Evolutionary conservation across 2,113 vertebrate genomes (phyloP), one percentile per base, ranked within the genome.

Genomic region (Notothenia rossii): DNA sequence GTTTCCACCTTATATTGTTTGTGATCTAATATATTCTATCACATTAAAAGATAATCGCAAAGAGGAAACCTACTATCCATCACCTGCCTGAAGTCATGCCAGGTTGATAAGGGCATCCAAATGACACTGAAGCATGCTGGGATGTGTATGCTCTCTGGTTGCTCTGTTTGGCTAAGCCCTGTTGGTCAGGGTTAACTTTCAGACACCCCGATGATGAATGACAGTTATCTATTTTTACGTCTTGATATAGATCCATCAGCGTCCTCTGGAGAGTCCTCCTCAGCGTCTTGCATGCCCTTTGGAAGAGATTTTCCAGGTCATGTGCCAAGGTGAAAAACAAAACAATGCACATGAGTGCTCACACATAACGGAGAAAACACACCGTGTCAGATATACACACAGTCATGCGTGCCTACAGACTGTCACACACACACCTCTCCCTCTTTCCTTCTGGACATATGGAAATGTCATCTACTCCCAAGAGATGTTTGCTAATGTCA

Each of bases 271-370:
- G 85, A 81, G 82, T 33, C 64, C 66, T 74, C 50, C 81, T 72
- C 53, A 59, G 75, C 77, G 11, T 60, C 83, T 77, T 74, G 18
- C 61, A 29, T 65, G 55, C 72, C 74, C 82, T 89, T 89, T 86
- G 80, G 82, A 90, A 77, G 89, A 86, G 84, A 88, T 88, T 92
- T 92, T 93, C 86, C 89, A 92, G 93, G 92, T 94, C 90, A 77
- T 66, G 69, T 88, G 86, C 90, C 92, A 94, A 93, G 90, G 93
- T 94, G 90, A 93, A 84, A 91, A 88, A 78, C 84, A 83, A 85
- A 91, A 85, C 75, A 76, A 82, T 58, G 82, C 87, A 79, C 89
- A 83, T 20, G 66, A 74, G 51, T 46, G 50, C 69, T 61, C 81
- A 63, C 69, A 63, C 50, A 17, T 60, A 71, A 82, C 17, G 17